Evolutionary conservation across 2,113 vertebrate genomes (phyloP).

Genomic region (Lynx canadensis): DNA sequence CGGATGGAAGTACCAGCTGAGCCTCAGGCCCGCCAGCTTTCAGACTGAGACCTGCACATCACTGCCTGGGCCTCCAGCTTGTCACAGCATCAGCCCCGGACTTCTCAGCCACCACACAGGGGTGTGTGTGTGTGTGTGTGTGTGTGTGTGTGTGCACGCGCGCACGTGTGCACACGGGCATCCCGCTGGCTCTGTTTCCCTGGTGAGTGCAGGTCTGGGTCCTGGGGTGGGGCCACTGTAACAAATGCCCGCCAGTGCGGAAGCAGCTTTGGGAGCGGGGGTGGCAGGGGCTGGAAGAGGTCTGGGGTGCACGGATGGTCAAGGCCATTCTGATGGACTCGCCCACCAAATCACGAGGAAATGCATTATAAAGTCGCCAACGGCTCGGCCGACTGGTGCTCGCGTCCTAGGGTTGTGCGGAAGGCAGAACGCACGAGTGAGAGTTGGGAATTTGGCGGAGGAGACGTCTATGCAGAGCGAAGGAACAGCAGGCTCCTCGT

Average conservation of each 20-base stretch:
- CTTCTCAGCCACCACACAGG: background rate
- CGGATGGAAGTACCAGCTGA: background rate
- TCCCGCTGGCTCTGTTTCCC: background rate
- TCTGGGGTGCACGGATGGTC: background rate
- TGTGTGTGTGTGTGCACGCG: too few species aligned
- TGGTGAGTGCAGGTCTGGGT: background rate
- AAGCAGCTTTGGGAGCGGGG: background rate
- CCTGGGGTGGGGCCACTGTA: too few species aligned
- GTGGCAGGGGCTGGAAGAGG: background rate
- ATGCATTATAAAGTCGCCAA: background rate
- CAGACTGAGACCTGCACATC: accelerated
- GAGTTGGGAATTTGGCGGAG: background rate
- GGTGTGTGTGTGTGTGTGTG: background rate
- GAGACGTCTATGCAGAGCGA: background rate
- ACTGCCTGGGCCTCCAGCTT: too few species aligned
- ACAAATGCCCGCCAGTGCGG: background rate
- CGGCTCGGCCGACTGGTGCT: background rate
- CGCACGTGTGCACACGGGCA: background rate
- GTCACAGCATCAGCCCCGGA: background rate
- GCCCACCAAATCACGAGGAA: background rate
- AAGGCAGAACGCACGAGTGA: background rate
- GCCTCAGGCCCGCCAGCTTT: background rate
- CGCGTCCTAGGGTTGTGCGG: background rate
- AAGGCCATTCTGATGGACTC: background rate
- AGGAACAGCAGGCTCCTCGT: background rate